Evolutionary conservation across 2,888 invertebrate genomes (phyloP), one percentile per base, ranked within the genome.

Genomic region (Aplocera efformata): DNA sequence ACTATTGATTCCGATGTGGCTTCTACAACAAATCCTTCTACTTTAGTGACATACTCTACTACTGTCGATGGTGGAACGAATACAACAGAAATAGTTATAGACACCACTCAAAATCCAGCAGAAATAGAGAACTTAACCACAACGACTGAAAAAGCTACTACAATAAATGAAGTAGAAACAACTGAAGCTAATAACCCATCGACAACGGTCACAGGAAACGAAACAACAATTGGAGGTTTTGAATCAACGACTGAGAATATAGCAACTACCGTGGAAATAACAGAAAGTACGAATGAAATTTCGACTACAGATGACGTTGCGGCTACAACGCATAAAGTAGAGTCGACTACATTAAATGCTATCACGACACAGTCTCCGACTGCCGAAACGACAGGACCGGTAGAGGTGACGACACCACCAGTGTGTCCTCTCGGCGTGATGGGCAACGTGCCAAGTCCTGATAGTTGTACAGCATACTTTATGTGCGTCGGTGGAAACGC

Each of bases 401-500:
- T 13, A 33, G 37, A 20, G n/a, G 17, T 39, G 1, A 35, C 47
- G 7, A 45, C 42, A 6, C 34, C 29, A 32, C 40, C 30, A 0
- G 10, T 47, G 1, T 60, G 53, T 40, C 50, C 42, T 3, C 7
- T 27, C 3, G 51, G 53, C 1, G 31, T 25, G 0, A 40, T 50
- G 6, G 56, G 51, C 6, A 53, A 53, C 32, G 32, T 55, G 6
- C 42, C 57, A 0, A 43, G 56, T 13, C 54, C 48, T 22, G 40
- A 46, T 5, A 7, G 30, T 4, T 57, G 56, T 32, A 35, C 49
- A 3, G 35, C 44, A 0, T 67, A 56, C 29, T 60, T 46, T 26
- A 42, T 63, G 32, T 67, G 67, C 22, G 30, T 48, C 3, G 43
- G 42, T 4, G 61, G 60, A 0, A 29, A 30, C 0, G 34, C 55